Conservation (phyloP, 1,140 invertebrate species). For the Diploscapter pachys region DNA sequence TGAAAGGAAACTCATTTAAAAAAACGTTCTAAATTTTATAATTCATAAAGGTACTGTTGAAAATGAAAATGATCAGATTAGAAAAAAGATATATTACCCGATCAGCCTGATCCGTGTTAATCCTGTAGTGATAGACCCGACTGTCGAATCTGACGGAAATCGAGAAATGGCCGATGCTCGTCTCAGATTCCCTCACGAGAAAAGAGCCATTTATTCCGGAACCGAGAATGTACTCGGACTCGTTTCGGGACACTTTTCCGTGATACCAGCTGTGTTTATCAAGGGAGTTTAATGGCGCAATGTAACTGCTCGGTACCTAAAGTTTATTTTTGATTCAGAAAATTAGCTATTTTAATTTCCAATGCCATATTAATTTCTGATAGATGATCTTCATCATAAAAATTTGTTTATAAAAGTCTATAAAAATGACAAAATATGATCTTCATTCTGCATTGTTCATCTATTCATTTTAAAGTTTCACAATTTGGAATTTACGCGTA, state of each 20-base stretch:
- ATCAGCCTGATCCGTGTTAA: slow-evolving; percentile 85
- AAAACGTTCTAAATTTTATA: too few species aligned
- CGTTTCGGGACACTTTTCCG: slow-evolving; percentile 87
- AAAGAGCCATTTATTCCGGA: slow-evolving; percentile 98
- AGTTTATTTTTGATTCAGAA: slow-evolving; percentile 68
- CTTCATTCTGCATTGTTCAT: slow-evolving; percentile 95
- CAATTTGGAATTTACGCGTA: too few species aligned
- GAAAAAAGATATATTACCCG: slow-evolving; percentile 66
- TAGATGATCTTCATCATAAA: too few species aligned
- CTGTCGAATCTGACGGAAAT: slow-evolving; percentile 83
- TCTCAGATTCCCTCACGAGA: slow-evolving; percentile 91
- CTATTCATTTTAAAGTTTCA: slow-evolving; percentile 75
- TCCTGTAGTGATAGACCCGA: slow-evolving; percentile 93
- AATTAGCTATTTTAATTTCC: too few species aligned
- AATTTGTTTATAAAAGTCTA: too few species aligned
- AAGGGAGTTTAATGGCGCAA: slow-evolving; percentile 90
- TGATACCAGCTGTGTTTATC: slow-evolving; percentile 97
- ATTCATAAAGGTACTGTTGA: background rate
- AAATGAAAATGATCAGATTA: slow-evolving; percentile 8
- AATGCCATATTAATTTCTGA: too few species aligned
- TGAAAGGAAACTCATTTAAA: too few species aligned
- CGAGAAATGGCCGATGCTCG: slow-evolving; percentile 90
- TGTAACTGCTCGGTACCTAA: slow-evolving; percentile 84
- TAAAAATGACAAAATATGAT: slow-evolving; percentile 61
- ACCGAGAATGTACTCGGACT: slow-evolving; percentile 92